Base-by-base conservation (phyloP, 2,797 vertebrate species). In the Sebastes itinus region DNA sequence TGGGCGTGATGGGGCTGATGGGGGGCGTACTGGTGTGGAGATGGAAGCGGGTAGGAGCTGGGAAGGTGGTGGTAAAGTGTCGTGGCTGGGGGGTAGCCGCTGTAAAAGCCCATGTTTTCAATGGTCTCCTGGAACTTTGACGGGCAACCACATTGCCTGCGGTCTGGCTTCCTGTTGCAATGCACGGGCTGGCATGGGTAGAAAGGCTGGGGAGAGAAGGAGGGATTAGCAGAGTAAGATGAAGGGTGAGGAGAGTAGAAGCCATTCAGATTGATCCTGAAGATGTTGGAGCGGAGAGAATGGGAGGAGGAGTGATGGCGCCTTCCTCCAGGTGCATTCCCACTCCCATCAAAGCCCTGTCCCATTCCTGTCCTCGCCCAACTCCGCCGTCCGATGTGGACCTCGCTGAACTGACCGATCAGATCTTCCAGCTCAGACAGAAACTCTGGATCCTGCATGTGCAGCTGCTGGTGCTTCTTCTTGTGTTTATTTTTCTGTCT, bases 221-320 rank as follows among this genome's bases (percentile, higher is more conserved):
- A 86, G 32, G 92, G 84, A 38, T 84, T 88, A 2, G 88, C 4
- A 2, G 93, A 46, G 59, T 94, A 94, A 7, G 93, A 66, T 2
- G 97, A 95, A 1, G 98, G 97, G 75, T 98, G 98, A 71, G 96
- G 96, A 0, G 98, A 97, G 90, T 99, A 99, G 93, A 97, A 99
- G 81, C 98, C 98, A 35, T 98, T 99, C 86, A 99, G 97, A 72
- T 99, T 99, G 89, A 99, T 98, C 70, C 98, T 95, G 89, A 99
- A 99, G 86, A 99, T 98, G 73, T 98, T 97, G 30, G 98, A 97
- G 79, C 98, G 96, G 52, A 97, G 91, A 55, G 99, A 97, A 81
- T 97, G 95, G 63, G 97, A 80, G 16, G 91, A 85, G 38, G 94
- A 87, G 71, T 93, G 94, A 38, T 92, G 89, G 18, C 93, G 88